Base-by-base conservation (phyloP, 2,888 invertebrate species). In the Odontomyia ornata region DNA sequence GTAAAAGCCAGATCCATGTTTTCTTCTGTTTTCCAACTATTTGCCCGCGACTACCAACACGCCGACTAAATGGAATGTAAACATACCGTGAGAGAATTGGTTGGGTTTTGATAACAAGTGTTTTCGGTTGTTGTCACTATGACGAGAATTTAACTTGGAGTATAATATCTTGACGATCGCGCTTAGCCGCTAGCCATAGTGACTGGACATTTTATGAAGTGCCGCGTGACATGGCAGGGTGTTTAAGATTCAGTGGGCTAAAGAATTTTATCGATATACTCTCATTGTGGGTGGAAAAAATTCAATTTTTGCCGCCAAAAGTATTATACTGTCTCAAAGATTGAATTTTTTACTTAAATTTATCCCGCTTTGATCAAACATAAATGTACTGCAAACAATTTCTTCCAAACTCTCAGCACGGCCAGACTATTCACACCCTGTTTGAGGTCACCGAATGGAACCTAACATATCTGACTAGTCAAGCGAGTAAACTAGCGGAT, bases 41-140 rank as follows among this genome's bases (percentile, higher is more conserved):
- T 36, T 27, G 62, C 11, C 62, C 28, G 28, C 27, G 11, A 28
- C 62, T 25, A 25, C 62, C 15, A 25, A 21, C 69, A 57, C 52
- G 23, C 43, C 60, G 60, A 60, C 36, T 36, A 36, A 36, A 43
- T 73, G 75, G 64, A 75, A 64, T 64, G 75, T 64, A 75, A 75
- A 75, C 64, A 75, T 64, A 64, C 46, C 75, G 75, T 75, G 75
- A 75, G 75, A 75, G 75, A 75, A 62, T 75, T 47, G 47, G 64
- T 36, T 3, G 43, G 47, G 64, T 25, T 73, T 73, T 25, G 30
- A 28, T 60, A 56, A 72, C 56, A 73, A 73, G 73, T 60, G 73
- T 73, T 73, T 73, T 73, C 36, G 23, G 57, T 73, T 23, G 60
- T 69, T 69, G 46, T 25, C 46, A 25, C n/a, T 27, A 47, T 47